These are phyloP conservation scores for Gasterosteus nipponicus DNA, from an alignment of 2,113 vertebrate species.

Conservation along the genomic window DNA sequence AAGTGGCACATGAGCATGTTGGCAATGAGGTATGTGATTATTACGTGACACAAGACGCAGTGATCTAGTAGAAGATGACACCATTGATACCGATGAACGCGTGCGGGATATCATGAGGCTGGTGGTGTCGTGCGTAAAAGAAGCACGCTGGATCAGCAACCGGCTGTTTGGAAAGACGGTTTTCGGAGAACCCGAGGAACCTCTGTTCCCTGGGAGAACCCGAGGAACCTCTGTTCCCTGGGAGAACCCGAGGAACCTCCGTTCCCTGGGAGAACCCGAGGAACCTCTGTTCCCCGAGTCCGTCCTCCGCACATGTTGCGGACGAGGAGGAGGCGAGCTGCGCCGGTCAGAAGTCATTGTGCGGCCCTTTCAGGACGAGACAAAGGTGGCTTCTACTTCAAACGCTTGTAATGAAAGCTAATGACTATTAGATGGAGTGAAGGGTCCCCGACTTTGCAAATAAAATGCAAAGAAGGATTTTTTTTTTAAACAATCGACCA, in stretches of 20 bases:
- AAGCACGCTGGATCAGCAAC: slow-evolving; percentile 3
- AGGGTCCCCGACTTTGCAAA: slow-evolving; percentile 77
- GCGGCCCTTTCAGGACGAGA: slow-evolving; percentile 78
- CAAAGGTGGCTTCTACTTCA: slow-evolving; percentile 88
- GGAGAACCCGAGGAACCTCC: slow-evolving; percentile 61
- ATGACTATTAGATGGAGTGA: slow-evolving; percentile 91
- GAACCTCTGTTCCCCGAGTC: slow-evolving; percentile 30
- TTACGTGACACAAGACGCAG: no score
- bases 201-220: slow-evolving; percentile 84
- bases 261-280: slow-evolving; percentile 65
- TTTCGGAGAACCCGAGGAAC: slow-evolving; percentile 49
- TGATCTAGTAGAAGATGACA: not conserved
- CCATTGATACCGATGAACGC: not conserved
- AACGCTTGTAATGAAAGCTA: slow-evolving; percentile 93
- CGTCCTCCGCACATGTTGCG: slow-evolving; percentile 22
- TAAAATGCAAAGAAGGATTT: slow-evolving; percentile 79
- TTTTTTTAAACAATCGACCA: slow-evolving; percentile 72
- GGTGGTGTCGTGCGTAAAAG: slow-evolving; percentile 15
- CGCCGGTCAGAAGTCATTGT: slow-evolving; percentile 84
- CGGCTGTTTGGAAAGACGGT: not conserved
- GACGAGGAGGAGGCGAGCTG: slow-evolving; percentile 76
- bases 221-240: slow-evolving; percentile 85
- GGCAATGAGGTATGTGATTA: not conserved
- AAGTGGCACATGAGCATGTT: not conserved
- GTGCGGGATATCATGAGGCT: not conserved